These are phyloP conservation scores for Cheirogaleus major DNA, from an alignment of 2,797 vertebrate species.

Conservation along the genomic window DNA sequence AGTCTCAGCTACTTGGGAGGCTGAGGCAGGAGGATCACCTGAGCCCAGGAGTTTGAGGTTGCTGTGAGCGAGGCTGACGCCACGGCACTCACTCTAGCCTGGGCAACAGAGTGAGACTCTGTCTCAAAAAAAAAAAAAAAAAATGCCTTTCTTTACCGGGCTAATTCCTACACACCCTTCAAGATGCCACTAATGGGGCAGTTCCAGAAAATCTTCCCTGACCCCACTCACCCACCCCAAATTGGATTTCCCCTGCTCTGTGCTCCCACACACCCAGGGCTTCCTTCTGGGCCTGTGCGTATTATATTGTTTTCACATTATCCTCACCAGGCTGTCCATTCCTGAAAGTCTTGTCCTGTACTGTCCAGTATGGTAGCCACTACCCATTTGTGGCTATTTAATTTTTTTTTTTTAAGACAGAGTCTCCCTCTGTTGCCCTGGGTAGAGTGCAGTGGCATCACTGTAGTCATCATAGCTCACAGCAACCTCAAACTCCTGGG, in stretches of 20 bases:
- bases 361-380: not conserved
- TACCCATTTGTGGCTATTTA: not conserved
- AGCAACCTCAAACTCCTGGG: no score
- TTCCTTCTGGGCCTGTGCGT: not conserved
- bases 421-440: no score
- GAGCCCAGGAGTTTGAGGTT: no score
- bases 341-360: slow-evolving; percentile 12
- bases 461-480: no score
- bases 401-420: not conserved
- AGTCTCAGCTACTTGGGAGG: no score
- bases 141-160: slow-evolving; percentile 17
- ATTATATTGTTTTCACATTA: not conserved
- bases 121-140: no score
- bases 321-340: not conserved
- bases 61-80: no score
- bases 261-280: not conserved
- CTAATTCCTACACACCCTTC: not conserved
- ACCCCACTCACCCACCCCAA: not conserved
- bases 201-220: slow-evolving; percentile 28
- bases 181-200: not conserved
- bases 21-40: no score
- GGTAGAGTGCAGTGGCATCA: no score
- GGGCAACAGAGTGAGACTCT: no score
- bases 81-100: no score
- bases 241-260: not conserved